These are phyloP conservation scores for Hirtodrosophila alboralis DNA, from an alignment of 2,888 invertebrate species.

Conservation along the genomic window DNA sequence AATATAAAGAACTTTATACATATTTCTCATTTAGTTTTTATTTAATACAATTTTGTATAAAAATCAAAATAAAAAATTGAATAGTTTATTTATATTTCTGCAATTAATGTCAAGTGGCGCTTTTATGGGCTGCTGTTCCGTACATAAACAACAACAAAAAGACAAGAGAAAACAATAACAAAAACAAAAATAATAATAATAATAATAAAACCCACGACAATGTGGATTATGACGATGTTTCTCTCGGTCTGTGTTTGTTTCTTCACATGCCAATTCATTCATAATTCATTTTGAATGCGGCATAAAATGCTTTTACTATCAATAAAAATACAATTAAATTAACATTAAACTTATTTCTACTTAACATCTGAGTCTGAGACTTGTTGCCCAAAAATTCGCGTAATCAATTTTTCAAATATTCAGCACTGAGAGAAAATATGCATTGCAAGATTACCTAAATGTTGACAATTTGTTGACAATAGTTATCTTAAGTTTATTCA, in stretches of 20 bases:
- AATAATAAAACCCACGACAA: conserved; percentile 20
- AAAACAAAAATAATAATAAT: conserved; percentile 11
- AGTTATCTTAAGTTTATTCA: too few relatives aligned
- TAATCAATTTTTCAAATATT: conserved; percentile 58
- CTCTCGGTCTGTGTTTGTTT: conserved; percentile 7
- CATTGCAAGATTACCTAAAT: too few relatives aligned
- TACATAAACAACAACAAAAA: neutral
- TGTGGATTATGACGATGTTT: conserved; percentile 27
- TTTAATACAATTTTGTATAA: neutral
- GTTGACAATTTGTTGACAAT: too few relatives aligned
- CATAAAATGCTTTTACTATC: conserved; percentile 80
- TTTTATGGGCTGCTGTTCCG: conserved; percentile 21
- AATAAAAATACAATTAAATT: conserved; percentile 83
- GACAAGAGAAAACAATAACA: neutral
- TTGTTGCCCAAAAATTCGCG: conserved; percentile 31
- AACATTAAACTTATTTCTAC: conserved; percentile 73
- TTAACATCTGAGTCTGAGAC: conserved; percentile 5
- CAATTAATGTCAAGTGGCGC: conserved; percentile 44
- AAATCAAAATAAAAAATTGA: conserved; percentile 19
- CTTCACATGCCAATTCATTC: conserved; percentile 49
- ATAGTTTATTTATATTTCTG: conserved; percentile 31
- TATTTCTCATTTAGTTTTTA: too few relatives aligned
- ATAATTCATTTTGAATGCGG: conserved; percentile 71
- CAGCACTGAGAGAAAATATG: conserved; percentile 1
- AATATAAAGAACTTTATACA: too few relatives aligned